These are phyloP conservation scores for Parnassius smintheus DNA, from an alignment of 2,888 invertebrate genomes.

Conservation along the genomic window DNA sequence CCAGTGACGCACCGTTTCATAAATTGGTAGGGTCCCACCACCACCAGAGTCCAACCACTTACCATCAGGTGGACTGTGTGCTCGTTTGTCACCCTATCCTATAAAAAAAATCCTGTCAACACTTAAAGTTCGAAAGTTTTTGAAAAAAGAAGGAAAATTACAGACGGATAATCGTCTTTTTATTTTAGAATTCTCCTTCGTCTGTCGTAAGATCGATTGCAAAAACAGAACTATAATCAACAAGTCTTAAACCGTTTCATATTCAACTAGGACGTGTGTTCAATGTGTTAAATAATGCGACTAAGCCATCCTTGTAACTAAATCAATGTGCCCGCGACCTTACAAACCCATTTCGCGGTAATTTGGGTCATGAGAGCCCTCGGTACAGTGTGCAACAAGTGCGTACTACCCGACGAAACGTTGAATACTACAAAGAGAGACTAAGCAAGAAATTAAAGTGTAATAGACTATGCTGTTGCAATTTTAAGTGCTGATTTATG, in stretches of 20 bases:
- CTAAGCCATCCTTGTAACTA: neutral
- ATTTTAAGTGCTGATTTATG: too few relatives aligned
- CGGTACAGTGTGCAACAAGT: conserved; percentile 29
- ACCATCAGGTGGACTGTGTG: too few relatives aligned
- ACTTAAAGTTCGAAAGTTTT: too few relatives aligned
- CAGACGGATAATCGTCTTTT: too few relatives aligned
- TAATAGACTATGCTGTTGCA: too few relatives aligned
- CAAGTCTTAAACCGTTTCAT: neutral
- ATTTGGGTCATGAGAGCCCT: conserved; percentile 27
- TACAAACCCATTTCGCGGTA: conserved; percentile 17
- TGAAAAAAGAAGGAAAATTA: too few relatives aligned
- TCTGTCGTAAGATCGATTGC: too few relatives aligned
- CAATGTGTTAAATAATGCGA: neutral
- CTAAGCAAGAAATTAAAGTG: neutral
- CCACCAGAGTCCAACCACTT: too few relatives aligned
- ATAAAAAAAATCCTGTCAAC: too few relatives aligned
- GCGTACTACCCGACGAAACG: conserved; percentile 1
- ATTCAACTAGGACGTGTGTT: neutral
- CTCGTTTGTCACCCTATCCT: too few relatives aligned
- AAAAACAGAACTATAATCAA: neutral
- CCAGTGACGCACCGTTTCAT: neutral
- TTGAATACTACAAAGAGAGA: conserved; percentile 6
- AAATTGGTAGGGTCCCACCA: neutral
- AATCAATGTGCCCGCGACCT: conserved; percentile 5
- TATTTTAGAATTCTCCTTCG: too few relatives aligned